Base-by-base conservation (phyloP, 2,113 vertebrate genomes). In the Chroicocephalus ridibundus region DNA sequence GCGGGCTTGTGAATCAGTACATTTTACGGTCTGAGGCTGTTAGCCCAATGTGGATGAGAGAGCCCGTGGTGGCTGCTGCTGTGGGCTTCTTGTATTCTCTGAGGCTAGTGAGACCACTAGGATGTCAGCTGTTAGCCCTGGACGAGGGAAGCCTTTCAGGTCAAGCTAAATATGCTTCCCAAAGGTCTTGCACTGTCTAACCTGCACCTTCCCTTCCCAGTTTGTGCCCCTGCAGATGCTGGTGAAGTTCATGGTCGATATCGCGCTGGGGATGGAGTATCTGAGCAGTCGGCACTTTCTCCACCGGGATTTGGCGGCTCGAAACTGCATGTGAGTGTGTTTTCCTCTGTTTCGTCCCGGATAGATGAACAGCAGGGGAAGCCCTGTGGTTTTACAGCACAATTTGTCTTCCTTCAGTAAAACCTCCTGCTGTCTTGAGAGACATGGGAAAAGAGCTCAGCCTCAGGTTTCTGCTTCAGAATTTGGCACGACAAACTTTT, bases 171-270 rank as follows among this genome's bases (percentile, higher is more conserved):
- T 0, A 3, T 61, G 38, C 49, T 57, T 82, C 49, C 24, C 49
- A 17, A 55, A 52, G 54, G 64, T 22, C 44, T 19, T 27, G 24
- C 21, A 3, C 15, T 16, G 42, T 51, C 74, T 81, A 61, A 93
- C 49, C n/a, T 3, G 0, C 54, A 47, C 64, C 51, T 80, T 87
- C 42, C 38, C 49, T 62, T 38, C 36, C 70, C 96, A 99, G 99
- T 98, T 98, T 58, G 97, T 99, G 57, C 99, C 99, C 15, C 98
- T 98, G 87, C 99, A 99, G 97, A 99, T 97, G 0, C 98, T 99
- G 66, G 82, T 99, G 96, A 99, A 98, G 97, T 99, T 99, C 96
- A 99, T 99, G 99, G 98, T 99, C 27, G 99, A 99, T 95, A 99
- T 99, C 3, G 99, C 99, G 54, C 95, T 97, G 72, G 99, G 99